Base-by-base conservation (phyloP, 2,113 vertebrate genomes). In the Herpailurus yagouaroundi region DNA sequence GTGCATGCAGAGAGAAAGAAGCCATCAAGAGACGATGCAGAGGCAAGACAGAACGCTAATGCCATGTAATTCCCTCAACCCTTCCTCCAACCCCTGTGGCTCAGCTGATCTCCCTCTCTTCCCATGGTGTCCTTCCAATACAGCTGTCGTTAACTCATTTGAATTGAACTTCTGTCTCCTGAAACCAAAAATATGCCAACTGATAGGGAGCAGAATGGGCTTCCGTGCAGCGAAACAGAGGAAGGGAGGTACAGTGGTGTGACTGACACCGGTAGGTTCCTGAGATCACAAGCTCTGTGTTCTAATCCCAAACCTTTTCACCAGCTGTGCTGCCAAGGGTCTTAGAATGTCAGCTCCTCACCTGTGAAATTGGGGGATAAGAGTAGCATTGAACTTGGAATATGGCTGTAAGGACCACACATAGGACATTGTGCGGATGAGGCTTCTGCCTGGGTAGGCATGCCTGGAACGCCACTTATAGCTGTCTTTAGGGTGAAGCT, bases 181-280 rank as follows among this genome's bases (percentile, higher is more conserved):
- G 57, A 96, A 84, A 84, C 27, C 11, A 31, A 94, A 95, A 63
- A 21, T 11, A 38, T 25, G 21, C 21, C 85, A n/a, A 64, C 12
- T 33, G 57, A 93, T 10, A 76, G 2, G 38, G 27, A 74, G 29
- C 5, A 74, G 64, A 68, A 57, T 80, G 50, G 7, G 18, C 9
- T 64, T 79, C 57, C 3, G 48, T 19, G 6, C 12, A 57, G 74
- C 31, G 14, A 45, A 10, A 60, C 57, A 45, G 41, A 64, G 4
- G 12, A 12, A 41, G 29, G 3, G 23, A 18, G 13, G 41, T 2
- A 14, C 0, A 5, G 50, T 2, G 12, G 60, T 15, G 1, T 9
- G 68, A 48, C 9, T 33, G 52, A 48, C 12, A 13, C 36, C 36
- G 3, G 4, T 14, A 10, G 21, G 5, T 10, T 80, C 48, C 88